Conservation (phyloP, 2,888 invertebrate species). For the Trilocha varians region DNA sequence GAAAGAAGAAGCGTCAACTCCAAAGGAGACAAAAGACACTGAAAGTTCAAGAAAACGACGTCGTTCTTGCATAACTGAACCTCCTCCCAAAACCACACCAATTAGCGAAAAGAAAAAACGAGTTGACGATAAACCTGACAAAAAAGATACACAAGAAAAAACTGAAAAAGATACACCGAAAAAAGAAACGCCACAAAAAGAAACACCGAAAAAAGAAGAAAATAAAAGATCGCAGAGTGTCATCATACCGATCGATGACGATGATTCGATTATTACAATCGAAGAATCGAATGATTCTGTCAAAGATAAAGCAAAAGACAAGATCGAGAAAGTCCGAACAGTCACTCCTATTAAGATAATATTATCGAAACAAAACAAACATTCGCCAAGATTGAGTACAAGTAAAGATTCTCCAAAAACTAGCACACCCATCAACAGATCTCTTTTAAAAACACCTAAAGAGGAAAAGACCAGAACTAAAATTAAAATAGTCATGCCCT, state of each 20-base stretch:
- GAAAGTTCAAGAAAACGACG: constrained; percentile 43
- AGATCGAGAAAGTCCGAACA: constrained; percentile 10
- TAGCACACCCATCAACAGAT: constrained; percentile 14
- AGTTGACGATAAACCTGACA: constrained; percentile 16
- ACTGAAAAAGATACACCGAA: constrained; percentile 16
- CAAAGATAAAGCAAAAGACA: constrained; percentile 8
- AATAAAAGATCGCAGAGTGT: background rate
- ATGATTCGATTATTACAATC: constrained; percentile 6
- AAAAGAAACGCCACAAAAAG: constrained; percentile 5
- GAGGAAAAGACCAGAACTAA: constrained; percentile 16
- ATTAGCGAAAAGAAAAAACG: constrained; percentile 32
- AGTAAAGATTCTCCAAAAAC: constrained; percentile 20
- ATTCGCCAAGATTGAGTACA: constrained; percentile 11
- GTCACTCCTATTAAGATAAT: constrained; percentile 34
- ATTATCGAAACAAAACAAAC: constrained; percentile 25
- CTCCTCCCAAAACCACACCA: constrained; percentile 32
- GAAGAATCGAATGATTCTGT: constrained; percentile 4
- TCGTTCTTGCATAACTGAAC: constrained; percentile 45
- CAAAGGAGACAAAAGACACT: constrained; percentile 16
- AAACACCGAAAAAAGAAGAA: constrained; percentile 5
- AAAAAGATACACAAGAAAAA: constrained; percentile 14
- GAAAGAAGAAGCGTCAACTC: constrained; percentile 20
- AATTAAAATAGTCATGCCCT: constrained; percentile 17
- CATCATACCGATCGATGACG: background rate
- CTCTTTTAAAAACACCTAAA: constrained; percentile 13